Evolutionary conservation across 1,140 invertebrate species (phyloP).

Genomic region (Gonioctena quinquepunctata): DNA sequence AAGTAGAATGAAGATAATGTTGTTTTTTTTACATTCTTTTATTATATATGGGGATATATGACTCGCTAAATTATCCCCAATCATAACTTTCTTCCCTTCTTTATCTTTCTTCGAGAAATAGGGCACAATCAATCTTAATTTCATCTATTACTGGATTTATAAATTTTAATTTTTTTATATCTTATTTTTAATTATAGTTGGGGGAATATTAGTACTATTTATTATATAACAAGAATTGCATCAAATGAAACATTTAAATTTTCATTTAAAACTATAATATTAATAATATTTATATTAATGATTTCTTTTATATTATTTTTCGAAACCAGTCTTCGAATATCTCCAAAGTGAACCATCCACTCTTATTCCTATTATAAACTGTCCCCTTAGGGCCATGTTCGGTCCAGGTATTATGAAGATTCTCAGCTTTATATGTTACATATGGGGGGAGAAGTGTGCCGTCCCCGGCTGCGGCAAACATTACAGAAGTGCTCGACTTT

Average conservation of each 20-base stretch:
- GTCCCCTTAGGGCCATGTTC: conserved; percentile 34
- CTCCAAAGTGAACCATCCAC: conserved; percentile 43
- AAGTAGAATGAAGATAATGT: conserved; percentile 48
- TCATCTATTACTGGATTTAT: too few species aligned
- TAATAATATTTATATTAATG: too few species aligned
- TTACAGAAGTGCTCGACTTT: conserved; percentile 44
- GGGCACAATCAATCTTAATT: too few species aligned
- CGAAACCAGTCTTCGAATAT: conserved; percentile 51
- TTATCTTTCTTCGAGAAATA: conserved; percentile 33
- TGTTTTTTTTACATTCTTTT: neutral
- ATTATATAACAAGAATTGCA: too few species aligned
- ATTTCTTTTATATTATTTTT: too few species aligned
- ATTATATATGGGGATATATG: conserved; percentile 52
- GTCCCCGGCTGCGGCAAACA: conserved; percentile 41
- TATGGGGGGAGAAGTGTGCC: conserved; percentile 37
- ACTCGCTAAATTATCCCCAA: conserved; percentile 53
- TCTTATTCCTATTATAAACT: conserved; percentile 36
- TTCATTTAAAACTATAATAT: too few species aligned
- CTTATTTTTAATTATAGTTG: too few species aligned
- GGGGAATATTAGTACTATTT: too few species aligned
- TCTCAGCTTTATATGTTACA: conserved; percentile 42
- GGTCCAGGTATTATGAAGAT: conserved; percentile 41
- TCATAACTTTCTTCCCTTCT: conserved; percentile 43
- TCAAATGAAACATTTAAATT: too few species aligned
- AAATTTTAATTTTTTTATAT: too few species aligned